phyloP scores from a whole-genome alignment of 1,140 invertebrate species.

The Halictus rubicundus region DNA sequence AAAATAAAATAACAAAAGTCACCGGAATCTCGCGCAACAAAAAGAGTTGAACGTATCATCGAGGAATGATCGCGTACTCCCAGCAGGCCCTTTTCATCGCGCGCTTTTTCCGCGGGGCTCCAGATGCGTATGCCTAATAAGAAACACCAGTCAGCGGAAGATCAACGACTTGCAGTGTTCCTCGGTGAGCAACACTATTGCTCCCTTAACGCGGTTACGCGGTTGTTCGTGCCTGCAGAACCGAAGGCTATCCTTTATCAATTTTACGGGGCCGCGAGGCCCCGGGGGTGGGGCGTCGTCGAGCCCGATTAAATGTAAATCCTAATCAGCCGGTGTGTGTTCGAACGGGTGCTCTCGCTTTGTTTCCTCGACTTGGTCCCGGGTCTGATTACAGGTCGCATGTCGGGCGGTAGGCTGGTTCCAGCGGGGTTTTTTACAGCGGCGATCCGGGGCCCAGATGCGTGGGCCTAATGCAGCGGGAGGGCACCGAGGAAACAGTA shows the following conservation, averaged over 20 bases:
- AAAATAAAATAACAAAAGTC: no score
- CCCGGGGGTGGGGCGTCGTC: neutral
- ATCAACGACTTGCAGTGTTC: neutral
- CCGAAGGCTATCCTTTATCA: conserved; percentile 26
- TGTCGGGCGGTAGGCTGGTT: neutral
- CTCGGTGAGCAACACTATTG: neutral
- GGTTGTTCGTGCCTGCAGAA: neutral
- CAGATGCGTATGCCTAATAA: neutral
- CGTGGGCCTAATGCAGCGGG: conserved; percentile 36
- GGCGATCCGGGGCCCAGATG: conserved; percentile 38
- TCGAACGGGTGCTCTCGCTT: neutral
- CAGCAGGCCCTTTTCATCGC: neutral
- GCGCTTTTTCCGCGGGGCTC: neutral
- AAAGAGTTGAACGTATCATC: no score
- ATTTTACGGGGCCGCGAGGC: conserved; percentile 12
- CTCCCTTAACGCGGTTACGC: neutral
- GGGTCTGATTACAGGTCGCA: conserved; percentile 39
- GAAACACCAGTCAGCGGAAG: neutral
- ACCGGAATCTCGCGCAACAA: no score
- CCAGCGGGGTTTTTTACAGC: conserved; percentile 19
- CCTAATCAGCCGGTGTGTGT: conserved; percentile 6
- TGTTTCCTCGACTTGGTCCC: conserved; percentile 3
- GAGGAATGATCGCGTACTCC: no score
- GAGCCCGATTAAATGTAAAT: conserved; percentile 38
- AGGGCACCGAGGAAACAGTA: conserved; percentile 45